phyloP scores from a whole-genome alignment of 2,797 vertebrate species.

The Rhodeus uyekii region DNA sequence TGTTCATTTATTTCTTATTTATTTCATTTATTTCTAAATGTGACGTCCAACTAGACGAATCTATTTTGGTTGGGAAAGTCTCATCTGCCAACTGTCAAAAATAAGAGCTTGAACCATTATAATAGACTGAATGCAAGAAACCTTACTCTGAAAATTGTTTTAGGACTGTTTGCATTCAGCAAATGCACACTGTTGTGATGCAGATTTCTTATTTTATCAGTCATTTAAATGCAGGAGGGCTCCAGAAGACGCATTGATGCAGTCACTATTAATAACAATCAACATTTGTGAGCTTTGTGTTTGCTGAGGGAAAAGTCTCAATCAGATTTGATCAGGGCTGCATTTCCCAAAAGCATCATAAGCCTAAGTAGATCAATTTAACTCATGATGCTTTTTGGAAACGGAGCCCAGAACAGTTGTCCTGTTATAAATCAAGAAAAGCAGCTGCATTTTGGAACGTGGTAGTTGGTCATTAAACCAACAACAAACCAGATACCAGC shows the following conservation, averaged over 20 bases:
- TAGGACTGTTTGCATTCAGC: neutral
- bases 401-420: neutral
- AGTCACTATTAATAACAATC: neutral
- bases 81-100: neutral
- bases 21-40: conserved; percentile 10
- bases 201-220: neutral
- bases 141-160: neutral
- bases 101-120: neutral
- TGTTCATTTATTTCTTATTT: conserved; percentile 7
- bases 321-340: neutral
- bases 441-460: neutral
- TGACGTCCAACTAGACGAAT: neutral
- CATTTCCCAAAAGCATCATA: neutral
- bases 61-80: neutral
- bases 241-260: neutral
- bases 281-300: neutral
- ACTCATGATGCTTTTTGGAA: neutral
- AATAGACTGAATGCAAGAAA: neutral
- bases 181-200: neutral
- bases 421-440: neutral
- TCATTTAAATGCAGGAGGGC: neutral
- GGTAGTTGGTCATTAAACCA: neutral
- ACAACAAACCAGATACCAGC: neutral
- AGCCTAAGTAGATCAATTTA: neutral
- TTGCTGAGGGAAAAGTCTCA: neutral